These are phyloP conservation scores for Malacosoma neustria DNA, from an alignment of 2,888 invertebrate species.

Conservation along the genomic window DNA sequence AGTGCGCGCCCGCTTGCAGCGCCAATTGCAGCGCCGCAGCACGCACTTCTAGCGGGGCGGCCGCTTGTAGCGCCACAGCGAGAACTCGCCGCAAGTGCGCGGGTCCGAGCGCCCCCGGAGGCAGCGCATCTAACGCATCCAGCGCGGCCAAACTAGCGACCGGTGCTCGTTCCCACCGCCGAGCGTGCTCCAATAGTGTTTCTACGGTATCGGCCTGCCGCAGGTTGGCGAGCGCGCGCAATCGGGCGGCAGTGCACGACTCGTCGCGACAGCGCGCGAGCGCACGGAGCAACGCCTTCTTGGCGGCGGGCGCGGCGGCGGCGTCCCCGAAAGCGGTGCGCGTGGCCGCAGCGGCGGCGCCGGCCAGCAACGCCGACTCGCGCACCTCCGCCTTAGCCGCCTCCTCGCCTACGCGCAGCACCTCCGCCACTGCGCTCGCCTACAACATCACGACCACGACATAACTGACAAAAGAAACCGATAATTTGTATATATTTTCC, in stretches of 20 bases:
- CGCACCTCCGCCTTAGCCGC: conserved; percentile 20
- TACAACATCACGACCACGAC: conserved; percentile 6
- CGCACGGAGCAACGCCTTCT: conserved; percentile 11
- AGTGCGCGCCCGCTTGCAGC: conserved; percentile 24
- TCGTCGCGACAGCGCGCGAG: conserved; percentile 27
- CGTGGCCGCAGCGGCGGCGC: conserved; percentile 15
- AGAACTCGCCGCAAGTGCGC: conserved; percentile 17
- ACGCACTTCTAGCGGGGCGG: conserved; percentile 16
- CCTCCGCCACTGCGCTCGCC: conserved; percentile 19
- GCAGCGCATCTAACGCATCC: conserved; percentile 16
- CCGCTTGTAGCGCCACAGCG: conserved; percentile 15
- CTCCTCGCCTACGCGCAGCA: conserved; percentile 22
- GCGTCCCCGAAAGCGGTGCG: conserved; percentile 4
- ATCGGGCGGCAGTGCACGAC: conserved; percentile 22
- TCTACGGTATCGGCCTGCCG: conserved; percentile 28
- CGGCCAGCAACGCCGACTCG: conserved; percentile 23
- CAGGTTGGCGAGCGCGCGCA: conserved; percentile 41
- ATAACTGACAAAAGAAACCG: too few species aligned
- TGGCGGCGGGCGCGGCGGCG: conserved; percentile 3
- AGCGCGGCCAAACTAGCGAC: conserved; percentile 21
- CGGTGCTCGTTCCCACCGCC: conserved; percentile 10
- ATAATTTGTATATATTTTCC: too few species aligned
- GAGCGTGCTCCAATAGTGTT: conserved; percentile 29
- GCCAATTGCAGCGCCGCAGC: conserved; percentile 20
- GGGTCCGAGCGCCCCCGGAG: conserved; percentile 9